phyloP scores from a whole-genome alignment of 2,113 vertebrate species.

The Phrynosoma blainvillii region DNA sequence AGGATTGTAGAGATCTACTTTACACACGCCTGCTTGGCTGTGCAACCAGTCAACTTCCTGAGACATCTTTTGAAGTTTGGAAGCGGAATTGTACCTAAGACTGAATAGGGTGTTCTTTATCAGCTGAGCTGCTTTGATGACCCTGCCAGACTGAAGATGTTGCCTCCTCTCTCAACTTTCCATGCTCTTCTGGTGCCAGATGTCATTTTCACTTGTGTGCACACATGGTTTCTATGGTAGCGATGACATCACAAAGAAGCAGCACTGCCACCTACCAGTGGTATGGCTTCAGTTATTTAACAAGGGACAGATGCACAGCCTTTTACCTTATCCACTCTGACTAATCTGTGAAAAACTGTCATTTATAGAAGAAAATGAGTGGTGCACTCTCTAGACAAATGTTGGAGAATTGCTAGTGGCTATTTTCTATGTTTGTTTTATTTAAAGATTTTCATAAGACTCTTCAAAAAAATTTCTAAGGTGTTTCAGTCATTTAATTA shows the following conservation, averaged over 20 bases:
- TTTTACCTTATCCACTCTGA: not conserved
- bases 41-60: constrained; percentile 67
- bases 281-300: constrained; percentile 25
- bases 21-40: constrained; percentile 62
- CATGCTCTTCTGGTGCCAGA: constrained; percentile 45
- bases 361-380: not conserved
- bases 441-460: not conserved
- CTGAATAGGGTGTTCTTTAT: constrained; percentile 25
- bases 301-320: not conserved
- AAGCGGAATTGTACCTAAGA: constrained; percentile 21
- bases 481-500: not conserved
- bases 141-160: constrained; percentile 40
- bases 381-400: not conserved
- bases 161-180: constrained; percentile 45
- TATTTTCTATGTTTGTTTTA: constrained; percentile 1
- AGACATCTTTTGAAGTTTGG: constrained; percentile 57
- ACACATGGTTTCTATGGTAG: constrained; percentile 43
- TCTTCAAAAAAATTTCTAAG: not conserved
- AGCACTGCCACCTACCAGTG: constrained; percentile 8
- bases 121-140: constrained; percentile 38
- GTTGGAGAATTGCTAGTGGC: not conserved
- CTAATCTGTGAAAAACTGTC: not conserved
- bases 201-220: constrained; percentile 45
- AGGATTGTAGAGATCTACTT: constrained; percentile 67
- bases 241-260: constrained; percentile 39